Percentiles rank a stretch among this genome's conserved stretches.
Evolutionary conservation across 2,113 vertebrate species (phyloP).

Genomic region (Chiloscyllium plagiosum): DNA sequence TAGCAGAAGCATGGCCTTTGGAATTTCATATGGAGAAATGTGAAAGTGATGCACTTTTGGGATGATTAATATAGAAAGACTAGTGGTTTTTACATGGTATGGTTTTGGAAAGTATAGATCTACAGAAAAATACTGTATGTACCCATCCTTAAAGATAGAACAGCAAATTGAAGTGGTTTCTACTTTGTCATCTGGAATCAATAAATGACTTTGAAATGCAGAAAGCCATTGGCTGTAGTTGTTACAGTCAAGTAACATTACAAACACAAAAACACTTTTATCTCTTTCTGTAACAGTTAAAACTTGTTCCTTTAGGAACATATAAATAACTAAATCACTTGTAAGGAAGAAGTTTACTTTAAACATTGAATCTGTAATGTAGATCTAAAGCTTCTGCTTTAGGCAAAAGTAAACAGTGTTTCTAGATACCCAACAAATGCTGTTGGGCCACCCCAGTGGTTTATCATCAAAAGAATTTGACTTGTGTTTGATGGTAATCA

Average conservation of each 20-base stretch:
- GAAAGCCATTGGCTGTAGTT: neutral
- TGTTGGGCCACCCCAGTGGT: neutral
- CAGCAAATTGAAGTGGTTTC: neutral
- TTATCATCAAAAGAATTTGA: neutral
- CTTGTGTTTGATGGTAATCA: slow-evolving; percentile 26
- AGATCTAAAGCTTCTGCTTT: slow-evolving; percentile 16
- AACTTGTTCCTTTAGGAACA: neutral
- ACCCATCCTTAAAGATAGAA: neutral
- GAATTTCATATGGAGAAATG: neutral
- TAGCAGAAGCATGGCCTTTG: neutral
- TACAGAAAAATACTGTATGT: neutral
- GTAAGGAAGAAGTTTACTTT: neutral
- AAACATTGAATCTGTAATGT: neutral
- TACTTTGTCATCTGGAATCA: neutral
- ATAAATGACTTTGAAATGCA: neutral
- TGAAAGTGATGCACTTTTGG: neutral
- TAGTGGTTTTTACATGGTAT: neutral
- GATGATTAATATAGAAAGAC: neutral
- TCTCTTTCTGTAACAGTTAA: neutral
- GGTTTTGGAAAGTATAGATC: neutral
- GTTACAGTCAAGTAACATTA: neutral
- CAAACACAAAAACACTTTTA: neutral
- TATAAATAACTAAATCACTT: neutral
- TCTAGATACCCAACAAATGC: neutral
- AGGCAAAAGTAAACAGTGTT: neutral